Conservation (phyloP, 1,140 invertebrate genomes). For the Tetramorium parvispinum region DNA sequence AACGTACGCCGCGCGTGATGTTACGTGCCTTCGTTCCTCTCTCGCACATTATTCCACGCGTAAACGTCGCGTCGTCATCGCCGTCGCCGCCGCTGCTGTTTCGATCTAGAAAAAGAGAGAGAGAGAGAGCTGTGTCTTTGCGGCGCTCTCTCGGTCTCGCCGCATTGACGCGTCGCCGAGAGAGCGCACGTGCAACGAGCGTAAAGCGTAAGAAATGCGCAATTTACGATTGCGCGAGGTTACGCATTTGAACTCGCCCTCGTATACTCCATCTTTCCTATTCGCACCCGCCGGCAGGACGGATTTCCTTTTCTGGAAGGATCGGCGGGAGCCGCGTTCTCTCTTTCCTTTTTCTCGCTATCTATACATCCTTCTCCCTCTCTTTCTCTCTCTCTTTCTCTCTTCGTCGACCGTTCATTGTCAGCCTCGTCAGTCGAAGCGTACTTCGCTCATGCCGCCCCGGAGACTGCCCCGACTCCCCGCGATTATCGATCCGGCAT, state of each 20-base stretch:
- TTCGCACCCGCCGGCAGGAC: not conserved
- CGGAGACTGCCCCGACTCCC: constrained; percentile 20
- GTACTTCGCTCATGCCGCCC: constrained; percentile 40
- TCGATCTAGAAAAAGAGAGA: not conserved
- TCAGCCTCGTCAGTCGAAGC: constrained; percentile 30
- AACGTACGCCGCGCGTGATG: not conserved
- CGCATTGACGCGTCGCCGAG: constrained; percentile 53
- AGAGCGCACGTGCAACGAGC: constrained; percentile 42
- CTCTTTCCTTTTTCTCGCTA: not conserved
- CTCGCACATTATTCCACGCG: not conserved
- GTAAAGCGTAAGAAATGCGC: constrained; percentile 1
- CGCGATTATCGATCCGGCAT: constrained; percentile 40
- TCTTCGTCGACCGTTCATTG: constrained; percentile 27
- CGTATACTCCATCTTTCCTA: not conserved
- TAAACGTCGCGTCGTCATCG: not conserved
- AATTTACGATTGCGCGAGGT: not conserved
- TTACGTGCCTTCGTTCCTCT: not conserved
- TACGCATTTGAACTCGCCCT: constrained; percentile 11
- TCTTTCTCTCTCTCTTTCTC: not conserved
- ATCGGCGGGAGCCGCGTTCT: constrained; percentile 13
- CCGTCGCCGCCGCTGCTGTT: too few species aligned
- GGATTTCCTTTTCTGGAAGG: constrained; percentile 60
- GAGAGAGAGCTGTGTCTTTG: not conserved
- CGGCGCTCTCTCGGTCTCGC: not conserved
- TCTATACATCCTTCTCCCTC: constrained; percentile 30